Percentiles rank a stretch among this genome's conserved stretches.
phyloP scores from a whole-genome alignment of 2,113 vertebrate genomes.

The Equus przewalskii region DNA sequence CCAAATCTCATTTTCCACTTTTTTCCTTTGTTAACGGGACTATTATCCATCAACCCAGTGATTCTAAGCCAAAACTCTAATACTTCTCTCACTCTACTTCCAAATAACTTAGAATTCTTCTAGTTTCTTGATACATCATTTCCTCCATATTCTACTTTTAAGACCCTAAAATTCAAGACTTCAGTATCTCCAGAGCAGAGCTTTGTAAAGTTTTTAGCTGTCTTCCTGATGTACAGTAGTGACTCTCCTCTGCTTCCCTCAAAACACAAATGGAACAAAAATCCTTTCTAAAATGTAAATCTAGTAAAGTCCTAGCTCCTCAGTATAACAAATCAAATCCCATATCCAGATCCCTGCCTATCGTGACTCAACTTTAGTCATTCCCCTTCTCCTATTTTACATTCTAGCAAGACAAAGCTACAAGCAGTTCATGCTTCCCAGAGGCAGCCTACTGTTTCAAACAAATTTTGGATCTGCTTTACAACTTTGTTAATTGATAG shows the following conservation, averaged over 20 bases:
- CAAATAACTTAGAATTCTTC: not conserved
- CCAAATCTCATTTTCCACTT: not conserved
- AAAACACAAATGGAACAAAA: not conserved
- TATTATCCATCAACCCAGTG: not conserved
- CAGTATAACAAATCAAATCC: not conserved
- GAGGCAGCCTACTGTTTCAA: not conserved
- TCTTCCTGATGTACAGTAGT: not conserved
- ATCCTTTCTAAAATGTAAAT: not conserved
- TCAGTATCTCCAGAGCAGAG: not conserved
- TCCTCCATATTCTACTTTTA: not conserved
- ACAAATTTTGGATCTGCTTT: not conserved
- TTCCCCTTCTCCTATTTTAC: not conserved
- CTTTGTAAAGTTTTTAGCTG: not conserved
- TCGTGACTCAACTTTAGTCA: not conserved
- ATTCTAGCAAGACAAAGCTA: not conserved
- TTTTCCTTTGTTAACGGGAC: not conserved
- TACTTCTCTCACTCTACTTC: not conserved
- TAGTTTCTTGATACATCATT: not conserved
- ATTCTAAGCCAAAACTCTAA: not conserved
- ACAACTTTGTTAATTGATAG: not conserved
- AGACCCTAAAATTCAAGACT: not conserved
- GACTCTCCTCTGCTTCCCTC: rapidly evolving
- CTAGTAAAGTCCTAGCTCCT: not conserved
- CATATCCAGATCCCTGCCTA: not conserved
- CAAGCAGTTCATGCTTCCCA: not conserved